These are phyloP conservation scores for Isurus oxyrinchus DNA, from an alignment of 2,113 vertebrate genomes.

Conservation along the genomic window DNA sequence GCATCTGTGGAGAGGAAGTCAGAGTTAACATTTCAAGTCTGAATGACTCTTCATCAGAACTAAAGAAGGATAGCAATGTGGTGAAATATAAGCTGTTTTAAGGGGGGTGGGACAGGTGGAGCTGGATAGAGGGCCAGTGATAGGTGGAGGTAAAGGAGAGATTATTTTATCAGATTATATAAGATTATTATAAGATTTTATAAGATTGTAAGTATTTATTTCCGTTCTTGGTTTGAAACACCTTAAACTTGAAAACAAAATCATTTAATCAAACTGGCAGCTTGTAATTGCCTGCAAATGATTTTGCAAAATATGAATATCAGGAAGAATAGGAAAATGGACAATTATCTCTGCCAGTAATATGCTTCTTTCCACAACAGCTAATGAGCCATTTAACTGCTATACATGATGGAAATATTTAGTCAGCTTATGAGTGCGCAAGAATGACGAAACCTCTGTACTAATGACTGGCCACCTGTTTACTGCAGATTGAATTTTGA, in stretches of 20 bases:
- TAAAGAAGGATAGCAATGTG: too few species aligned
- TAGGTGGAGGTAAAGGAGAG: too few species aligned
- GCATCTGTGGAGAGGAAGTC: too few species aligned
- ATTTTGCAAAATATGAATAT: not conserved
- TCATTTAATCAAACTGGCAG: not conserved
- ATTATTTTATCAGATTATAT: too few species aligned
- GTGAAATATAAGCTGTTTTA: too few species aligned
- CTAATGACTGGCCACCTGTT: not conserved
- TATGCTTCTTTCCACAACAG: not conserved
- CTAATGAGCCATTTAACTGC: conserved; percentile 1
- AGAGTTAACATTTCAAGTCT: too few species aligned
- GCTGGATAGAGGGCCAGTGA: too few species aligned
- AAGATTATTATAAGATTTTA: too few species aligned
- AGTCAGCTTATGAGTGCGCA: not conserved
- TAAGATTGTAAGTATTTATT: too few species aligned
- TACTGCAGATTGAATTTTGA: not conserved
- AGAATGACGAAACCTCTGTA: not conserved
- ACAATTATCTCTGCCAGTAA: not conserved
- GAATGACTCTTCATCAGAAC: too few species aligned
- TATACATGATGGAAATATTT: not conserved
- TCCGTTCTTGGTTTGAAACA: not conserved
- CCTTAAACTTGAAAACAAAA: not conserved
- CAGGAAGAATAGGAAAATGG: not conserved
- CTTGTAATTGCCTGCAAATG: not conserved
- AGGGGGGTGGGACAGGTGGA: too few species aligned